These are phyloP conservation scores for Cathartes aura DNA, from an alignment of 2,113 vertebrate genomes.

Conservation along the genomic window DNA sequence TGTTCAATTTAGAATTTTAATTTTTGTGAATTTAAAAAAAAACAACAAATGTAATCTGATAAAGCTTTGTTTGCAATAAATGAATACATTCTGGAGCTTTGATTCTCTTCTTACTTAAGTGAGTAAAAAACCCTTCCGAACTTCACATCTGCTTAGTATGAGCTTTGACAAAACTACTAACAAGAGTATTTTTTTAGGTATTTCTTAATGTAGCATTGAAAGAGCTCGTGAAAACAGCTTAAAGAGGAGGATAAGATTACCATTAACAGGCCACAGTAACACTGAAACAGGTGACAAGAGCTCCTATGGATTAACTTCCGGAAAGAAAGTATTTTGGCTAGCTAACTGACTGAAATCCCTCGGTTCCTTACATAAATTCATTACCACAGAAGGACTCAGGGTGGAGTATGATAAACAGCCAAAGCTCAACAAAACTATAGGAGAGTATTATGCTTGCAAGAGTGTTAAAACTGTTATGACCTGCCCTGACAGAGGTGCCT, in stretches of 20 bases:
- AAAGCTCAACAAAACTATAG: background rate
- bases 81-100: fast-evolving
- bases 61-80: background rate
- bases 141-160: background rate
- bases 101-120: background rate
- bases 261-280: background rate
- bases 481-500: background rate
- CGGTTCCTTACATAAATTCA: background rate
- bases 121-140: background rate
- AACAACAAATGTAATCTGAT: background rate
- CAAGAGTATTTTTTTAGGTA: background rate
- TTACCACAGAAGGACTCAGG: background rate
- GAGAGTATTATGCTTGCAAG: background rate
- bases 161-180: background rate
- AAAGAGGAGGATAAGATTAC: fast-evolving
- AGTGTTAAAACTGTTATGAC: fast-evolving
- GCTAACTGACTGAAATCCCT: background rate
- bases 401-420: background rate
- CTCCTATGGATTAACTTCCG: background rate
- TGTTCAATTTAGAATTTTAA: background rate
- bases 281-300: background rate
- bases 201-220: background rate
- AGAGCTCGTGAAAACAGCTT: background rate
- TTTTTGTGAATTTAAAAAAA: background rate
- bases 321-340: background rate